These are phyloP conservation scores for Prosopocoilus inquinatus DNA, from an alignment of 2,888 invertebrate genomes.

Conservation along the genomic window DNA sequence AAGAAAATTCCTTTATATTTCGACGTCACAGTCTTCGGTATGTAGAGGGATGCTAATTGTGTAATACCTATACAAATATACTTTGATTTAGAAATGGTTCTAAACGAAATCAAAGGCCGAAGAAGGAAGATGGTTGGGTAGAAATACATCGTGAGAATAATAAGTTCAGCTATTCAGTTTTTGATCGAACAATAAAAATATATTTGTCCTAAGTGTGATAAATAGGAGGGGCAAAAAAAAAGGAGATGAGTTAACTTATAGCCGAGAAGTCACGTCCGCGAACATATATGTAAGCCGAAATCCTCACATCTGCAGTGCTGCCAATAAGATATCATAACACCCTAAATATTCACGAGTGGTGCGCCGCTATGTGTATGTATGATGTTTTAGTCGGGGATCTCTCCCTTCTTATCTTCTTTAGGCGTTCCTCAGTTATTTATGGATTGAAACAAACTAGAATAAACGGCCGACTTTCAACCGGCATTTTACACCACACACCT, in stretches of 20 bases:
- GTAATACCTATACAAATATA: too few species aligned
- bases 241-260: slow-evolving; percentile 5
- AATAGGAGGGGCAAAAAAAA: too few species aligned
- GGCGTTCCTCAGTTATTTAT: slow-evolving; percentile 25
- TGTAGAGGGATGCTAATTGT: too few species aligned
- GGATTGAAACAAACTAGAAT: slow-evolving; percentile 22
- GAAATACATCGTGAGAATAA: too few species aligned
- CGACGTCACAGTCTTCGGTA: too few species aligned
- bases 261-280: slow-evolving; percentile 19
- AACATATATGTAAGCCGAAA: slow-evolving; percentile 31
- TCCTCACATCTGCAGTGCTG: slow-evolving; percentile 34
- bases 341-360: slow-evolving; percentile 50
- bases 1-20: too few species aligned
- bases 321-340: slow-evolving; percentile 44
- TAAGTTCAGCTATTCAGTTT: too few species aligned
- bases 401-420: slow-evolving; percentile 1
- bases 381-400: slow-evolving; percentile 17
- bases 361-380: slow-evolving; percentile 43
- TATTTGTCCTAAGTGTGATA: too few species aligned
- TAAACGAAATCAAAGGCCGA: too few species aligned
- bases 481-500: slow-evolving; percentile 3
- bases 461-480: slow-evolving; percentile 14
- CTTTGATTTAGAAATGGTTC: too few species aligned
- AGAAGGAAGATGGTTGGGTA: too few species aligned
- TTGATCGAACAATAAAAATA: too few species aligned